Base-by-base conservation (phyloP, 2,797 vertebrate species). In the Potorous gilbertii region DNA sequence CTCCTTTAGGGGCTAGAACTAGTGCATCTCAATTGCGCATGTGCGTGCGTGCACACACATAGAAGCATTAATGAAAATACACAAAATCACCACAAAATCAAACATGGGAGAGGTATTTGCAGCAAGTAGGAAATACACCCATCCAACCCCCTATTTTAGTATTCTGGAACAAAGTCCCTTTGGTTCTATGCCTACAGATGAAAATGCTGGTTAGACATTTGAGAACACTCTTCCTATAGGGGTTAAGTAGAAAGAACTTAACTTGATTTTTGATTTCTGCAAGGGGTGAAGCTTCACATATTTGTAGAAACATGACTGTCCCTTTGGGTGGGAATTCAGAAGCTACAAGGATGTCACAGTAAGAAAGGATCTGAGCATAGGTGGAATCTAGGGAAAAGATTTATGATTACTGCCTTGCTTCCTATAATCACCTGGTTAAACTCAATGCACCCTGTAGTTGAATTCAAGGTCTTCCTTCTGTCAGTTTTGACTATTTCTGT, bases 391-490 rank as follows among this genome's bases (percentile, higher is more conserved):
- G 94, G 93, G 21, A 96, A 89, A 92, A 0, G 28, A 57, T 95
- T 95, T 93, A 52, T 96, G 74, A 27, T 40, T 62, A 93, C 3
- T 62, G 5, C 4, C 57, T 96, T 95, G n/a, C 16, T 96, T 95
- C 95, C 46, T 90, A 94, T 95, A 94, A 92, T 95, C 54, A 93
- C 10, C 56, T 62, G 24, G n/a, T 93, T 95, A 56, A 54, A 81
- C 91, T 57, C 34, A 50, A 59, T 6, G 91, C 56, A 57, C 12
- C 10, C 40, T 96, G 81, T 90, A 90, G 57, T n/a, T 59, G 87
- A 93, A 91, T 94, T 94, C 62, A 94, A 50, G 95, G 54, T 3
- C 50, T 95, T 93, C 56, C 54, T 93, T 97, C 95, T 90, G 34
- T 87, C 74, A 50, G 74, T 91, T 95, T 95, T 91, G 93, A 57